These are phyloP conservation scores for Triops longicaudatus DNA, from an alignment of 1,140 invertebrate genomes.

Conservation along the genomic window DNA sequence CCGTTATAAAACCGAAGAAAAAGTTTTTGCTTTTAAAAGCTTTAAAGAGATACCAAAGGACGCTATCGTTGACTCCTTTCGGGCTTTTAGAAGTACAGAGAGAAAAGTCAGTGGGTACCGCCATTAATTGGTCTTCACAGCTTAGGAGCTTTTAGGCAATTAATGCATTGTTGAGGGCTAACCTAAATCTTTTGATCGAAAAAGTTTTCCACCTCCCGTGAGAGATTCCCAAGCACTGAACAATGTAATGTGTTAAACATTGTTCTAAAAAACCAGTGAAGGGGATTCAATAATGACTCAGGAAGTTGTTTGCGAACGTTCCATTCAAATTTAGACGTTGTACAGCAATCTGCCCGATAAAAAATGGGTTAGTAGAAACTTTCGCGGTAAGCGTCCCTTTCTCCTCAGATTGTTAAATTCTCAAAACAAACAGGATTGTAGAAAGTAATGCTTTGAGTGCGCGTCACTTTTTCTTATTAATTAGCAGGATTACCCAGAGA, in stretches of 20 bases:
- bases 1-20: background rate
- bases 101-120: background rate
- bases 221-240: background rate
- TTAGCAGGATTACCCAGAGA: background rate
- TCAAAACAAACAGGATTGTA: background rate
- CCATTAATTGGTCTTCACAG: slow-evolving; percentile 3
- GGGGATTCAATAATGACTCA: background rate
- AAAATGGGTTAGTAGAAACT: background rate
- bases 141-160: background rate
- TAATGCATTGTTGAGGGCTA: background rate
- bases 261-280: background rate
- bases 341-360: background rate
- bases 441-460: background rate
- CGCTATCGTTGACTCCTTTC: no score
- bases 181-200: background rate
- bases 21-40: background rate
- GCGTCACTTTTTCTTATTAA: no score
- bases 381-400: no score
- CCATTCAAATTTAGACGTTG: background rate
- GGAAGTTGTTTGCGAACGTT: background rate
- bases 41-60: background rate
- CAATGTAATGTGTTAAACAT: no score
- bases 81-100: no score
- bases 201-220: background rate
- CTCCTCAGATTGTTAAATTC: background rate